phyloP scores from a whole-genome alignment of 2,888 invertebrate species.

The Cylloceria caligata region DNA sequence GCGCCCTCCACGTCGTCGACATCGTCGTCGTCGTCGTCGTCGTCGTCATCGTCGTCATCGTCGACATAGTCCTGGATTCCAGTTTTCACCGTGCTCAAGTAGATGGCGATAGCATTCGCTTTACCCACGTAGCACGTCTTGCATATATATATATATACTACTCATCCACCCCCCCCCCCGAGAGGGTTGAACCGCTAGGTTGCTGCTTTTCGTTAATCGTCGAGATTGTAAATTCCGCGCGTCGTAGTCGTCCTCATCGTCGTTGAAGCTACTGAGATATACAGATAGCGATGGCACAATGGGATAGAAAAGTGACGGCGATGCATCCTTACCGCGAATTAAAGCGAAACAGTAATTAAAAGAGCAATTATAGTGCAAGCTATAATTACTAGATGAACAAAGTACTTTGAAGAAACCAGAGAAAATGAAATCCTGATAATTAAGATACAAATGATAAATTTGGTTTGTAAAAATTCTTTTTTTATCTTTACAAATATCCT shows the following conservation, averaged over 20 bases:
- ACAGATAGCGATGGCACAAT: conserved; percentile 27
- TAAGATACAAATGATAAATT: background rate
- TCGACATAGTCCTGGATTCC: conserved; percentile 69
- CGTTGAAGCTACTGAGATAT: conserved; percentile 26
- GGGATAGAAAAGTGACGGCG: conserved; percentile 6
- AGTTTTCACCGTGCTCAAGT: conserved; percentile 74
- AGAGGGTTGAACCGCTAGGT: conserved; percentile 39
- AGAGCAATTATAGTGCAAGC: conserved; percentile 62
- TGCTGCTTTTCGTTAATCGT: conserved; percentile 60
- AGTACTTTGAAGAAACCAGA: conserved; percentile 15
- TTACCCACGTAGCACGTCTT: conserved; percentile 49
- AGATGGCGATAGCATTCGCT: conserved; percentile 77
- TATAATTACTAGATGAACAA: conserved; percentile 52
- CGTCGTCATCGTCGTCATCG: conserved; percentile 44
- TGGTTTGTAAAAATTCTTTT: background rate
- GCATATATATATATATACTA: conserved; percentile 11
- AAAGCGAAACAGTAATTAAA: conserved; percentile 63
- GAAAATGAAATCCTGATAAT: conserved; percentile 24
- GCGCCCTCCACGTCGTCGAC: conserved; percentile 26
- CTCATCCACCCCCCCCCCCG: background rate
- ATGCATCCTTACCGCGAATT: conserved; percentile 56
- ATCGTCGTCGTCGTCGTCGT: conserved; percentile 61
- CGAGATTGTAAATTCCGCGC: conserved; percentile 53
- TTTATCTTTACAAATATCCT: background rate
- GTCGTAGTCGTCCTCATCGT: conserved; percentile 46